These are phyloP conservation scores for Drosophila sp. DNA, from an alignment of 1,140 invertebrate species.

Conservation along the genomic window DNA sequence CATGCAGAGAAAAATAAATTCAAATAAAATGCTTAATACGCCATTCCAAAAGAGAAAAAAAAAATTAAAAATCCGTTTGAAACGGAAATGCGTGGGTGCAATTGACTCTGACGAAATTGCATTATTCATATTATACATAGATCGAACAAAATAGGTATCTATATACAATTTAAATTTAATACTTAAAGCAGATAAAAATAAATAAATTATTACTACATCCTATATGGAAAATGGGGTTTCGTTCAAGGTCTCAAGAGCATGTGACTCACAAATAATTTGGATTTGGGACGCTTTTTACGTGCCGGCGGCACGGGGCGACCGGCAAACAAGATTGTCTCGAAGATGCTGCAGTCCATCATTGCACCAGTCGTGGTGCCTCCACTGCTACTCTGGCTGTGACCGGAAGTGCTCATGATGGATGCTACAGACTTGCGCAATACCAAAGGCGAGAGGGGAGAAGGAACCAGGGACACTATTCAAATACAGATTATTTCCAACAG, in stretches of 20 bases:
- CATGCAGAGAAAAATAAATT: constrained; percentile 45
- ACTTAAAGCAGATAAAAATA: constrained; percentile 43
- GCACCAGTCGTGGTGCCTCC: constrained; percentile 24
- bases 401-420: constrained; percentile 64
- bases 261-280: constrained; percentile 72
- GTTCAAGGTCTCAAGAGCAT: constrained; percentile 39
- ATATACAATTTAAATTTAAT: constrained; percentile 41
- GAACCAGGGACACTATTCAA: constrained; percentile 30
- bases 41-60: constrained; percentile 45
- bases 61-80: neutral
- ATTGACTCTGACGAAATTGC: constrained; percentile 52
- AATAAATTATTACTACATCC: constrained; percentile 55
- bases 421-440: constrained; percentile 61
- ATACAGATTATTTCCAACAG: constrained; percentile 48
- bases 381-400: constrained; percentile 57
- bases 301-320: constrained; percentile 70
- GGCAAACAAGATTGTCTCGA: constrained; percentile 63
- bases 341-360: constrained; percentile 52
- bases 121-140: constrained; percentile 29
- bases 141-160: constrained; percentile 13
- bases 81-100: constrained; percentile 68
- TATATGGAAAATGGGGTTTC: constrained; percentile 27
- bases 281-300: constrained; percentile 75
- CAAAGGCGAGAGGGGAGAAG: constrained; percentile 4
- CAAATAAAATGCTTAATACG: constrained; percentile 45